phyloP scores from a whole-genome alignment of 2,888 invertebrate species.

The Protula sp. region DNA sequence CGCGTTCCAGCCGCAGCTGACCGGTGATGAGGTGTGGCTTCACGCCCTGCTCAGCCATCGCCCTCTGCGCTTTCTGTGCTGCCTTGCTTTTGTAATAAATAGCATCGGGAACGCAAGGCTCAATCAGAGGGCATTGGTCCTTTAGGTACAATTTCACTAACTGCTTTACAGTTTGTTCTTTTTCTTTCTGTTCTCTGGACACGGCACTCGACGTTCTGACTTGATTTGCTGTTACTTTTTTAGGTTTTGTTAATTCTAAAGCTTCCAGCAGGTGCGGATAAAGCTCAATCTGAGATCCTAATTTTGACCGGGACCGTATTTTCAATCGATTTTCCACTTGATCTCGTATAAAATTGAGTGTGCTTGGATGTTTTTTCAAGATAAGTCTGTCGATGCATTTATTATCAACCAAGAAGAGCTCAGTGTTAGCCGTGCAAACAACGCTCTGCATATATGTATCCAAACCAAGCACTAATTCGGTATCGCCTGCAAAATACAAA shows the following conservation, averaged over 20 bases:
- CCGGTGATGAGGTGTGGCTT: neutral
- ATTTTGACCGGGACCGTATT: conserved; percentile 13
- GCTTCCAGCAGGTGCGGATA: conserved; percentile 8
- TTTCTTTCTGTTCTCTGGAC: conserved; percentile 8
- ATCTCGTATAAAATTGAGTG: conserved; percentile 27
- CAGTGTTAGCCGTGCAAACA: conserved; percentile 28
- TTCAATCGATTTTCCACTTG: conserved; percentile 28
- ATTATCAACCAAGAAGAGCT: conserved; percentile 27
- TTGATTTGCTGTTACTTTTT: neutral
- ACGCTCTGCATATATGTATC: conserved; percentile 30
- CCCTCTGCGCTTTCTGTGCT: conserved; percentile 1
- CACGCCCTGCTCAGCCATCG: neutral
- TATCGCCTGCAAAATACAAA: conserved; percentile 23
- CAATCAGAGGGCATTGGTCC: conserved; percentile 35
- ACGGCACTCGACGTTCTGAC: neutral
- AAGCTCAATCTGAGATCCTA: conserved; percentile 11
- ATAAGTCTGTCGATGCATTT: conserved; percentile 31
- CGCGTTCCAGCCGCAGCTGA: conserved; percentile 4
- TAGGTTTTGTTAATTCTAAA: conserved; percentile 3
- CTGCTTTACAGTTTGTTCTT: conserved; percentile 23
- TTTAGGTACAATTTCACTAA: conserved; percentile 36
- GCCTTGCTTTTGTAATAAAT: conserved; percentile 30
- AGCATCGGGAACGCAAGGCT: conserved; percentile 37
- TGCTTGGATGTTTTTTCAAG: conserved; percentile 24
- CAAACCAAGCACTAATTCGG: conserved; percentile 30